Percentiles rank a stretch among this genome's conserved stretches.
phyloP scores from a whole-genome alignment of 2,888 invertebrate genomes.

The Lutraria lutraria region DNA sequence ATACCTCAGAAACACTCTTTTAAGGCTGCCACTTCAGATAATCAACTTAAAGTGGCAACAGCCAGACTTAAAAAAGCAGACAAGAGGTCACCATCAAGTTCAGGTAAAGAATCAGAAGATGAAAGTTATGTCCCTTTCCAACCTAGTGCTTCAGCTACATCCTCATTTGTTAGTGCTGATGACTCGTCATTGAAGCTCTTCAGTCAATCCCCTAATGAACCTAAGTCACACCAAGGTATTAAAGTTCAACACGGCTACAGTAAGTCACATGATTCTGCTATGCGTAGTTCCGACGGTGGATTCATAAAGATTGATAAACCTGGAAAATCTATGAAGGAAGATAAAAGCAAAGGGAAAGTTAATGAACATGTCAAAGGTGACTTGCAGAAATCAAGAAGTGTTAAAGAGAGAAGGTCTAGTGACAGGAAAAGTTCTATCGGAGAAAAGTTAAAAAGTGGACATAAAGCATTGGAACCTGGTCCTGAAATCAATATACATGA shows the following conservation, averaged over 20 bases:
- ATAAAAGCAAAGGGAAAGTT: constrained; percentile 5
- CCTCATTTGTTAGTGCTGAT: constrained; percentile 2
- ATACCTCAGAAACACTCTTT: constrained; percentile 67
- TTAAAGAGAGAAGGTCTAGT: constrained; percentile 30
- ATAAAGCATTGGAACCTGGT: background rate
- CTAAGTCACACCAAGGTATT: constrained; percentile 40
- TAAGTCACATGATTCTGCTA: constrained; percentile 59
- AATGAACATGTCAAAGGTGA: constrained; percentile 22
- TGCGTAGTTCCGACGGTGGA: constrained; percentile 42
- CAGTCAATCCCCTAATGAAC: constrained; percentile 36
- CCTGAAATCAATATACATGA: constrained; percentile 27
- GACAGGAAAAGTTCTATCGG: constrained; percentile 33
- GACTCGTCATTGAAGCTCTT: constrained; percentile 26
- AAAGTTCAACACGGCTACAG: constrained; percentile 66
- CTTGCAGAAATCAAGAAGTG: constrained; percentile 26
- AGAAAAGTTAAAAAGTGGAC: constrained; percentile 8
- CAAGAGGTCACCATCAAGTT: constrained; percentile 70
- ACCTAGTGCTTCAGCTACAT: constrained; percentile 43
- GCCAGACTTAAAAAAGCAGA: constrained; percentile 47
- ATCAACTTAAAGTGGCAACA: constrained; percentile 59
- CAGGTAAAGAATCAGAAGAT: constrained; percentile 75
- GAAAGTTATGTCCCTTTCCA: constrained; percentile 76
- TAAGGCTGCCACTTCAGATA: constrained; percentile 38
- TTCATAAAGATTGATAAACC: constrained; percentile 12
- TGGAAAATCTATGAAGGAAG: constrained; percentile 25